phyloP scores from a whole-genome alignment of 2,797 vertebrate genomes.

The Manis pentadactyla region DNA sequence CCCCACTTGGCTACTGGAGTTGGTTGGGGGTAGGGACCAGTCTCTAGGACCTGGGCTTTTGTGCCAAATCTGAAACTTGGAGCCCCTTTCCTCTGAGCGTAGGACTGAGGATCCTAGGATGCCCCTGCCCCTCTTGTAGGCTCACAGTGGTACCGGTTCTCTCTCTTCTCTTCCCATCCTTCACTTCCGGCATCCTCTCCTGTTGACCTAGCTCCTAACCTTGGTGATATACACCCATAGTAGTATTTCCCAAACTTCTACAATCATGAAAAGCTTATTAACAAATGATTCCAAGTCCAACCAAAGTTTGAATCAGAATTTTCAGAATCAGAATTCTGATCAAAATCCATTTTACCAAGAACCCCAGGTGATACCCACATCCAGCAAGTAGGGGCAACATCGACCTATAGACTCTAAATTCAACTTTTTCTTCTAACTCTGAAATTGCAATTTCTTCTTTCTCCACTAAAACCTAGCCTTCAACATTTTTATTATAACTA shows the following conservation, averaged over 20 bases:
- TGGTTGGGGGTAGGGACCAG: neutral
- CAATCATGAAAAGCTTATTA: neutral
- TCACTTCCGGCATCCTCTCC: neutral
- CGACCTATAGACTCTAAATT: neutral
- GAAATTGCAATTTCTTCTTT: neutral
- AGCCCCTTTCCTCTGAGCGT: neutral
- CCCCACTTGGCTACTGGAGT: neutral
- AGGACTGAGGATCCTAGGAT: neutral
- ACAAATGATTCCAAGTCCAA: neutral
- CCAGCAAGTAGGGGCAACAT: neutral
- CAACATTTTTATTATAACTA: neutral
- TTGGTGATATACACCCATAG: accelerated
- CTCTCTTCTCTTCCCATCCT: neutral
- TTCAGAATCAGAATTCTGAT: neutral
- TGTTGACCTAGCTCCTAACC: neutral
- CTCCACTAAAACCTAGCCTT: neutral
- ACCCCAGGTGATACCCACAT: neutral
- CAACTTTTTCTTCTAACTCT: neutral
- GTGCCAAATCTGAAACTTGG: neutral
- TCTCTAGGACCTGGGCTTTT: neutral
- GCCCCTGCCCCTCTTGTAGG: neutral
- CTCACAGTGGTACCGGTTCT: neutral
- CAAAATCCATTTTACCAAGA: neutral
- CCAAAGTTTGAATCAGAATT: neutral
- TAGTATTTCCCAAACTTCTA: neutral